phyloP scores from a whole-genome alignment of 2,113 vertebrate species.

The Semicossyphus pulcher region DNA sequence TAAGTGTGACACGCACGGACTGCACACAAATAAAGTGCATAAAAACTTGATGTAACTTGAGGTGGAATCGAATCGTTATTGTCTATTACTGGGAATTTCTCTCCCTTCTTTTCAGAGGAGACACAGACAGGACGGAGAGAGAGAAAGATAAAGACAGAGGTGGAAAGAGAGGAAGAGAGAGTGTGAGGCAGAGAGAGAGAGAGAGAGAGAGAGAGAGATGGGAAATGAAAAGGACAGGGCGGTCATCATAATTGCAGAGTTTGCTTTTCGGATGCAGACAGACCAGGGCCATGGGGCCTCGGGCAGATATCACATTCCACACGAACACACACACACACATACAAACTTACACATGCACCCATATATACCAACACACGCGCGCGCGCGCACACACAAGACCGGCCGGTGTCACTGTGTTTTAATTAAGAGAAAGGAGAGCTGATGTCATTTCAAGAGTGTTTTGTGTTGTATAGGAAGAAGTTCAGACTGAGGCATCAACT shows the following conservation, averaged over 20 bases:
- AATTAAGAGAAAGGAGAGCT: conserved; percentile 9
- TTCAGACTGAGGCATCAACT: conserved; percentile 23
- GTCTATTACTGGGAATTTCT: neutral
- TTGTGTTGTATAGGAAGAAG: conserved; percentile 27
- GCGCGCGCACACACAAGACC: no score
- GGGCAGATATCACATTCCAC: conserved; percentile 76
- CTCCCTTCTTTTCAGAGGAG: conserved; percentile 30
- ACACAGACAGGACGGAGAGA: conserved; percentile 25
- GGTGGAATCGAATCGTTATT: no score
- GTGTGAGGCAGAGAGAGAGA: neutral
- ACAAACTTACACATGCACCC: conserved; percentile 23
- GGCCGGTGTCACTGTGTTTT: no score
- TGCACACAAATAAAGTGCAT: no score
- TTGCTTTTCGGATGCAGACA: conserved; percentile 83
- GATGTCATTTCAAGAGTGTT: conserved; percentile 26
- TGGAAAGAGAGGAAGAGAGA: conserved; percentile 25
- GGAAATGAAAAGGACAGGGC: conserved; percentile 80
- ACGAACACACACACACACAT: conserved; percentile 62
- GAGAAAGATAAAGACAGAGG: conserved; percentile 15
- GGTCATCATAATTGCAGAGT: conserved; percentile 83
- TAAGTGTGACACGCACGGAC: no score
- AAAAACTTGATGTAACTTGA: no score
- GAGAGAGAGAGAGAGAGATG: conserved; percentile 66
- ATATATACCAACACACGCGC: conserved; percentile 14
- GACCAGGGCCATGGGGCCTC: conserved; percentile 77